Conservation (phyloP, 2,888 invertebrate genomes). For the Chymomyza procnemis region DNA sequence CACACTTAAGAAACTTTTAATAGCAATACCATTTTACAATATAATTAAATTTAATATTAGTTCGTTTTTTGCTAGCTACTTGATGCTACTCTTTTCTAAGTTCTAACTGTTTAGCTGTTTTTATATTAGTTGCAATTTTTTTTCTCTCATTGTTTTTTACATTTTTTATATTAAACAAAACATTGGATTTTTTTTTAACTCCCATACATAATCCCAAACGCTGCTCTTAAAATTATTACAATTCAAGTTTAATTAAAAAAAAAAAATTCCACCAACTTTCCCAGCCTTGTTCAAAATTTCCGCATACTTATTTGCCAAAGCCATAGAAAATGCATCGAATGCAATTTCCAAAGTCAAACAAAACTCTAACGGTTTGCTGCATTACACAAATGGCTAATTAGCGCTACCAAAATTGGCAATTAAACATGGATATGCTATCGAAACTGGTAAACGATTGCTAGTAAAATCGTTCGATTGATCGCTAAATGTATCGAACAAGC, state of each 20-base stretch:
- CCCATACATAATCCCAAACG: not conserved
- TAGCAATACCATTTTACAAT: too few relatives aligned
- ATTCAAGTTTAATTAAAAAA: not conserved
- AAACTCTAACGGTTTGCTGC: slow-evolving; percentile 36
- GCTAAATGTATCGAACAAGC: slow-evolving; percentile 1
- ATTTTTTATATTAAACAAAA: too few relatives aligned
- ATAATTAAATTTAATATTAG: too few relatives aligned
- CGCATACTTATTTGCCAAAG: not conserved
- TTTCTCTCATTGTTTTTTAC: too few relatives aligned
- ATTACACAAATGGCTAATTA: slow-evolving; percentile 64
- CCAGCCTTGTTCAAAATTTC: not conserved
- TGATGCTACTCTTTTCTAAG: too few relatives aligned
- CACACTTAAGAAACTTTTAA: too few relatives aligned
- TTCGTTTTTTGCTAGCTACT: too few relatives aligned
- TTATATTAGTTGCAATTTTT: too few relatives aligned
- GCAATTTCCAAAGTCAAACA: not conserved
- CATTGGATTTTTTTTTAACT: too few relatives aligned
- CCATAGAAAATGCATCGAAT: not conserved
- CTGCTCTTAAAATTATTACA: not conserved
- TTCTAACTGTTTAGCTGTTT: too few relatives aligned
- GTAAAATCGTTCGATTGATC: not conserved
- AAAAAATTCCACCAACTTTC: not conserved
- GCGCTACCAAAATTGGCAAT: slow-evolving; percentile 62
- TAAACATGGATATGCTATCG: slow-evolving; percentile 31
- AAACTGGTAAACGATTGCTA: not conserved